Evolutionary conservation across 53 echinoderm and acorn worm species (phyloP), one percentile per base, ranked within the genome.

Genomic region (Holothuria scabra): DNA sequence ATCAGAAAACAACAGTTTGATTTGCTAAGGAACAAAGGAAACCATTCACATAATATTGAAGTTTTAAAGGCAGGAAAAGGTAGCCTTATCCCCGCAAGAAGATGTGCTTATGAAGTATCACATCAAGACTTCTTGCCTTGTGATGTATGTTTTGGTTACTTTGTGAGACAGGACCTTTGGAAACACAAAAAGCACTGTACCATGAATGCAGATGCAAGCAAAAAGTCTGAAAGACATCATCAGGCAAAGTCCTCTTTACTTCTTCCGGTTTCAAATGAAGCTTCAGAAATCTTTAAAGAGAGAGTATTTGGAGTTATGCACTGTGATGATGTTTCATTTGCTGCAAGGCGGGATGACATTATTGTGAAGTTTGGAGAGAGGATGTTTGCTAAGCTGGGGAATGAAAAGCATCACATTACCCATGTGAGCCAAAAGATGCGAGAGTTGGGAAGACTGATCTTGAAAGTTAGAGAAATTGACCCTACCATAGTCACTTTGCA

Each of bases 311-410:
- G 41, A 13, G 23, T 28, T 38, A 89, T 89, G 89, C 66, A 16
- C 60, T 38, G 28, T 35, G 84, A 80, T 67, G 59, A 55, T 33
- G 71, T 90, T 33, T 46, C 79, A 23, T 64, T 89, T 65, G 86
- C 81, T 56, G 87, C 87, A 29, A 60, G 87, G 79, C 61, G 81
- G 84, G 87, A 90, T 66, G 62, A 64, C 56, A 33, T 93, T 48
- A 93, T 90, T 56, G 61, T 87, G 19, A 83, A 87, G 65, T 58
- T 80, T 24, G 87, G 87, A 20, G 76, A 76, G 46, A 49, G 26
- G 25, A 52, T 76, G 56, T 76, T 52, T 29, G 30, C 25, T 1
- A 76, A 76, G 56, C 11, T 75, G 2, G 75, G 49, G 8, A 6
- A 49, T 56, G 76, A 56, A 52, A 29, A 11, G 19, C 41, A 41